phyloP scores from a whole-genome alignment of 2,797 vertebrate genomes.

The Poecilia picta region DNA sequence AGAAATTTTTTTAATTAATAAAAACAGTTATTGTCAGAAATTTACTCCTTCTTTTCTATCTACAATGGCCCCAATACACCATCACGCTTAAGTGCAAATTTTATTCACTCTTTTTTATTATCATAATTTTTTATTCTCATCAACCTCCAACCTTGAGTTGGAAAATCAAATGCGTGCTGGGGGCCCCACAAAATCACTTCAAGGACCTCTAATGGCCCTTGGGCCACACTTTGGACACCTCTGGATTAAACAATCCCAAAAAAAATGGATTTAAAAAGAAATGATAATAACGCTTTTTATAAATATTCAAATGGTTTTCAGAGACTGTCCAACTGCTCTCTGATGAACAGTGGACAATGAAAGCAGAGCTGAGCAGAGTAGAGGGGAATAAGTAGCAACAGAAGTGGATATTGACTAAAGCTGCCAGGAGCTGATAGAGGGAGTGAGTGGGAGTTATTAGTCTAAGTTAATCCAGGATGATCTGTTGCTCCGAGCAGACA shows the following conservation, averaged over 20 bases:
- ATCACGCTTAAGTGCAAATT: background rate
- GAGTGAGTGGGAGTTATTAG: conserved; percentile 40
- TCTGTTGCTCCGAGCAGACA: conserved; percentile 35
- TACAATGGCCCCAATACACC: too few species aligned
- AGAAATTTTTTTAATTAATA: too few species aligned
- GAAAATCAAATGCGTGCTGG: background rate
- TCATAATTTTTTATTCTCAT: background rate
- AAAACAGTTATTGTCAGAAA: too few species aligned
- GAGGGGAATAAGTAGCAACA: conserved; percentile 9
- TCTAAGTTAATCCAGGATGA: conserved; percentile 50
- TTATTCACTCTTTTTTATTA: background rate
- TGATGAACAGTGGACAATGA: conserved; percentile 15
- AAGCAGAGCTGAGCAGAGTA: conserved; percentile 11
- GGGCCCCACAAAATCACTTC: background rate
- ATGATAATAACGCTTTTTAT: background rate
- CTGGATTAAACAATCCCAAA: conserved; percentile 16
- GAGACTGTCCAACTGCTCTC: conserved; percentile 19
- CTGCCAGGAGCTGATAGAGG: conserved; percentile 26
- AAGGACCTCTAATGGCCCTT: background rate
- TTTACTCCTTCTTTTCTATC: too few species aligned
- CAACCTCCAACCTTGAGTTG: background rate
- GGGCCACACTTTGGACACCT: background rate
- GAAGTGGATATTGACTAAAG: conserved; percentile 43
- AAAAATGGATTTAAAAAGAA: conserved; percentile 39
- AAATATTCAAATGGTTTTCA: conserved; percentile 23